A percentile compares a stretch with the other conserved stretches of the same genome.
These are phyloP conservation scores for Threskiornis aethiopicus DNA, from an alignment of 2,797 vertebrate species.

Conservation along the genomic window DNA sequence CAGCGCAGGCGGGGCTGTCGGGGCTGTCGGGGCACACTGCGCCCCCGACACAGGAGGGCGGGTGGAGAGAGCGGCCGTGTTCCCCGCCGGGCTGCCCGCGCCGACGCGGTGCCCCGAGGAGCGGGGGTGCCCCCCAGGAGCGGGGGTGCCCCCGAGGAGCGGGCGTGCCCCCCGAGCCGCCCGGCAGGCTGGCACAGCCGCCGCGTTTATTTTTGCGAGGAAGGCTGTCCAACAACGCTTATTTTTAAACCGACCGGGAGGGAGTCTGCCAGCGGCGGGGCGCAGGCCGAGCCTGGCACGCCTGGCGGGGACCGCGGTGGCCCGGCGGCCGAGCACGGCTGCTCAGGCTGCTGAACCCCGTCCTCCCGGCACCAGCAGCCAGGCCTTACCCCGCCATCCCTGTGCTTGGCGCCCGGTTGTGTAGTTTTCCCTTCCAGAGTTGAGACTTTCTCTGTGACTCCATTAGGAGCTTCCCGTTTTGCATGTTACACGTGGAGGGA, in stretches of 20 bases:
- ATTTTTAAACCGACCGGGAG: background rate
- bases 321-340: background rate
- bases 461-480: background rate
- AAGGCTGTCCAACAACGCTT: background rate
- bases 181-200: background rate
- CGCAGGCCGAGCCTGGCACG: background rate
- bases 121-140: background rate
- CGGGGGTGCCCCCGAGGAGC: background rate
- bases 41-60: accelerated
- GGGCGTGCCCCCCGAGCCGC: background rate
- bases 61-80: background rate
- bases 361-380: background rate
- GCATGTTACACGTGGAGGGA: accelerated
- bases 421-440: background rate
- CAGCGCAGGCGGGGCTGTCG: background rate
- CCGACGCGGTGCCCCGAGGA: background rate
- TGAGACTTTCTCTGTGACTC: background rate
- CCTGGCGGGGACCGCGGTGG: background rate
- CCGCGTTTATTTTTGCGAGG: background rate
- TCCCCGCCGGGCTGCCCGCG: background rate
- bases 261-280: background rate
- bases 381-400: accelerated
- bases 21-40: background rate
- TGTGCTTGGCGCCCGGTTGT: accelerated
- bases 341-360: background rate